Conservation (phyloP, 2,797 vertebrate species). For the Semotilus atromaculatus region DNA sequence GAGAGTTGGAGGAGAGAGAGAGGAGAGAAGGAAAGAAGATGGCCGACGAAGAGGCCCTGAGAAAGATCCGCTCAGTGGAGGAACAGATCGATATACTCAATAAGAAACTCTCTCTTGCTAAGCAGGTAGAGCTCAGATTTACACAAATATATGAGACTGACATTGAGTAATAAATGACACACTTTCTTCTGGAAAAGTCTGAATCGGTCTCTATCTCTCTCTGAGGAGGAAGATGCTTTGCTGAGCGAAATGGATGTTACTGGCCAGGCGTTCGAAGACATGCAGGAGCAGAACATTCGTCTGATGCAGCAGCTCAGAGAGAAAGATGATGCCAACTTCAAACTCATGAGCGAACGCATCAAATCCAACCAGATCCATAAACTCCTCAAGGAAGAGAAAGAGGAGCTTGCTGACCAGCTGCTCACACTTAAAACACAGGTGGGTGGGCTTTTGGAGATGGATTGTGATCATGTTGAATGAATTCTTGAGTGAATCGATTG, state of each 20-base stretch:
- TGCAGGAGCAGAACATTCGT: slow-evolving; percentile 90
- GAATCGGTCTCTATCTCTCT: neutral
- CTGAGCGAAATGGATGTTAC: slow-evolving; percentile 91
- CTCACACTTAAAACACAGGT: slow-evolving; percentile 90
- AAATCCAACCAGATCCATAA: slow-evolving; percentile 93
- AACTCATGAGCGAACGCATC: slow-evolving; percentile 89
- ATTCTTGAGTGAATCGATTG: neutral
- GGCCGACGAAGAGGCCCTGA: slow-evolving; percentile 94
- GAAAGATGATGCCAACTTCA: slow-evolving; percentile 91
- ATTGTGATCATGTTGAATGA: neutral
- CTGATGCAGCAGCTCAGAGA: slow-evolving; percentile 88
- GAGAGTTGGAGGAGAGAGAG: slow-evolving; percentile 94
- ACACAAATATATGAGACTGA: neutral
- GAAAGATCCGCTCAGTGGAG: slow-evolving; percentile 94
- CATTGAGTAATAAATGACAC: neutral
- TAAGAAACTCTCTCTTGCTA: slow-evolving; percentile 95
- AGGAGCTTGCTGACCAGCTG: slow-evolving; percentile 86
- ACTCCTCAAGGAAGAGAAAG: slow-evolving; percentile 89
- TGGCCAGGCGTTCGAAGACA: slow-evolving; percentile 89
- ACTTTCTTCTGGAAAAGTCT: neutral
- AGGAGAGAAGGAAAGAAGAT: slow-evolving; percentile 97
- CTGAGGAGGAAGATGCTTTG: slow-evolving; percentile 86
- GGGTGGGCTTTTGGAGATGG: neutral
- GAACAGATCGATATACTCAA: slow-evolving; percentile 96
- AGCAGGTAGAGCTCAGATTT: slow-evolving; percentile 81